Conservation (phyloP, 2,797 vertebrate genomes). For the Macroramphosus scolopax region DNA sequence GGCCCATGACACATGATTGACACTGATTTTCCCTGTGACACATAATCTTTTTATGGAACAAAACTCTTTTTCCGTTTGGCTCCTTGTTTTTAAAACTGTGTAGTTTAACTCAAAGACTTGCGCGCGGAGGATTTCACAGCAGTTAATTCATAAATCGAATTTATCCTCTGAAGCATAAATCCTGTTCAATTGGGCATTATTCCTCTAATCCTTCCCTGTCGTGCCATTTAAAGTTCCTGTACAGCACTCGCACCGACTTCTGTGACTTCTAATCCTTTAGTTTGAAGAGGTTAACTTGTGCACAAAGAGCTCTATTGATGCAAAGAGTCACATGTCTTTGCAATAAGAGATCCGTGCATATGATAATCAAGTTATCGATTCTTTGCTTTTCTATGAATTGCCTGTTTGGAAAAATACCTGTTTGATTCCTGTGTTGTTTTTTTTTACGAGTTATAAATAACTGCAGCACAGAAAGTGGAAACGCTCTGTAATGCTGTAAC, state of each 20-base stretch:
- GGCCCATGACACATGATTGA: slow-evolving; percentile 30
- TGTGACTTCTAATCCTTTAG: slow-evolving; percentile 37
- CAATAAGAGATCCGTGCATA: slow-evolving; percentile 12
- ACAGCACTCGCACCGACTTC: slow-evolving; percentile 24
- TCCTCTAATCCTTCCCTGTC: slow-evolving; percentile 47
- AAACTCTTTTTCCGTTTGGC: too few relatives aligned
- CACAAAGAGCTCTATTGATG: slow-evolving; percentile 49
- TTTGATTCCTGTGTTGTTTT: too few relatives aligned
- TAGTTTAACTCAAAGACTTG: slow-evolving; percentile 14
- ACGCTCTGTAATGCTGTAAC: too few relatives aligned
- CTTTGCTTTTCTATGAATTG: too few relatives aligned
- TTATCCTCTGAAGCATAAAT: slow-evolving; percentile 46
- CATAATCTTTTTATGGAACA: too few relatives aligned
- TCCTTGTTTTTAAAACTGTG: too few relatives aligned
- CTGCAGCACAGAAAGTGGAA: too few relatives aligned
- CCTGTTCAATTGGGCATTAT: slow-evolving; percentile 50
- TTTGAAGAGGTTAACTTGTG: slow-evolving; percentile 37
- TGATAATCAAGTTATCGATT: slow-evolving; percentile 3
- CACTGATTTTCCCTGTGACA: slow-evolving; percentile 12
- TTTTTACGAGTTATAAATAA: too few relatives aligned
- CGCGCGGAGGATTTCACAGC: slow-evolving; percentile 29
- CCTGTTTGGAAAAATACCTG: too few relatives aligned
- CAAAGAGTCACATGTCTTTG: slow-evolving; percentile 28
- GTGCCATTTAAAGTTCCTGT: slow-evolving; percentile 45
- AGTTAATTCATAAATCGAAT: slow-evolving; percentile 49